Conservation (phyloP, 2,888 invertebrate species). For the Drosophila barbarae region DNA sequence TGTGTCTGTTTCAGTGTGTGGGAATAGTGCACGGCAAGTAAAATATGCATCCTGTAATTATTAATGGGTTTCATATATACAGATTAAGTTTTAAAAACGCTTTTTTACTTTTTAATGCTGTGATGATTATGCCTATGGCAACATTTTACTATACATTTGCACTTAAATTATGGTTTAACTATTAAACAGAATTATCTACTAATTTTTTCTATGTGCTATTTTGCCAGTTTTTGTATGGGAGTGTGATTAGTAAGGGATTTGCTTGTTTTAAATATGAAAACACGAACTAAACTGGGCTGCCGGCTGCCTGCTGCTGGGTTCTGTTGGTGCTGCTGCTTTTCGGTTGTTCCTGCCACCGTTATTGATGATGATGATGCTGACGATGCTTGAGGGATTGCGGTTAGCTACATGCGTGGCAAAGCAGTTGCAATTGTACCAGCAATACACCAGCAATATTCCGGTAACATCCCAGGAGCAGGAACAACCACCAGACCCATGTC, state of each 20-base stretch:
- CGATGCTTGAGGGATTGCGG: conserved; percentile 34
- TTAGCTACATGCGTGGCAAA: conserved; percentile 20
- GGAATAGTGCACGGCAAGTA: conserved; percentile 13
- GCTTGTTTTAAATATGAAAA: conserved; percentile 69
- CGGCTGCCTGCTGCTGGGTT: neutral
- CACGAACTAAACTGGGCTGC: conserved; percentile 37
- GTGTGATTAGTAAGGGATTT: conserved; percentile 64
- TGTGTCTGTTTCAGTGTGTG: conserved; percentile 22
- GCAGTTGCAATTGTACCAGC: conserved; percentile 13
- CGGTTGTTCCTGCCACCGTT: conserved; percentile 44
- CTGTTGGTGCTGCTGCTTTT: conserved; percentile 10
- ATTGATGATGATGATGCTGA: conserved; percentile 65
- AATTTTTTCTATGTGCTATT: neutral
- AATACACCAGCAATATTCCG: conserved; percentile 4
- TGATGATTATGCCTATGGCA: neutral
- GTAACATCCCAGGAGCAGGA: conserved; percentile 12
- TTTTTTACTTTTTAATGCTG: neutral
- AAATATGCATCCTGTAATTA: neutral
- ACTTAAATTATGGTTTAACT: neutral
- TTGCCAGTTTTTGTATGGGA: conserved; percentile 32
- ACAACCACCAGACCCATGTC: conserved; percentile 28
- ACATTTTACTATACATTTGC: neutral
- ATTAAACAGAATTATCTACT: neutral
- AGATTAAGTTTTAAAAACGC: neutral
- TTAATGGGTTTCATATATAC: neutral